Evolutionary conservation across 2,888 invertebrate species (phyloP).

Genomic region (Cyclophora punctaria): DNA sequence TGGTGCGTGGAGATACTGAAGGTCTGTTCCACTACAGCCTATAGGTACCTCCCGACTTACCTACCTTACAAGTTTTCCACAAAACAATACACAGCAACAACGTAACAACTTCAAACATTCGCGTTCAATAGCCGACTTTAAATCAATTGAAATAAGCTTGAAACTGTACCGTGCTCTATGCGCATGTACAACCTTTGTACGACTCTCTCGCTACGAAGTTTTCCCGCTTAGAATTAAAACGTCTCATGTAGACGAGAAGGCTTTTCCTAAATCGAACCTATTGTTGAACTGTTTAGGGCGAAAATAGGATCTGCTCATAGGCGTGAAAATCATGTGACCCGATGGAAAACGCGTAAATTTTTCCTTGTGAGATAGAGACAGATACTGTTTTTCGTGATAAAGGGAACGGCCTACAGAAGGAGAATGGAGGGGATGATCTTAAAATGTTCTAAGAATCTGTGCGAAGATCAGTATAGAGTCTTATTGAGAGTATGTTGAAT

Average conservation of each 20-base stretch:
- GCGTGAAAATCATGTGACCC: slow-evolving; percentile 44
- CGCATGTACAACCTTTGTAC: slow-evolving; percentile 4
- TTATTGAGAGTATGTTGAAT: background rate
- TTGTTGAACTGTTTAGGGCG: slow-evolving; percentile 13
- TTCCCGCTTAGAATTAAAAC: slow-evolving; percentile 21
- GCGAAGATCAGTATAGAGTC: slow-evolving; percentile 31
- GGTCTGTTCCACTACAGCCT: slow-evolving; percentile 49
- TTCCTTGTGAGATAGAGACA: slow-evolving; percentile 62
- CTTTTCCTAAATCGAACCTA: slow-evolving; percentile 16
- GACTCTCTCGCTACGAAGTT: slow-evolving; percentile 16
- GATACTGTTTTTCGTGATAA: slow-evolving; percentile 62
- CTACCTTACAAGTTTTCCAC: slow-evolving; percentile 65
- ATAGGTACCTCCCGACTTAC: slow-evolving; percentile 51
- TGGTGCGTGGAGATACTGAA: slow-evolving; percentile 67
- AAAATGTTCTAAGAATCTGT: slow-evolving; percentile 53
- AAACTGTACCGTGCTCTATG: background rate
- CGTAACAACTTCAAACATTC: slow-evolving; percentile 14
- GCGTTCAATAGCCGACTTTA: background rate
- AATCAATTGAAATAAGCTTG: background rate
- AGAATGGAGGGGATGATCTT: slow-evolving; percentile 66
- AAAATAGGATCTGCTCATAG: slow-evolving; percentile 20
- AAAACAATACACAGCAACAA: slow-evolving; percentile 14
- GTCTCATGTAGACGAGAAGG: slow-evolving; percentile 18
- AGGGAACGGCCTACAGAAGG: slow-evolving; percentile 67
- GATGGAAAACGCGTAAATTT: slow-evolving; percentile 58